Percentiles rank a stretch among this genome's conserved stretches.
phyloP scores from a whole-genome alignment of 2,113 vertebrate genomes.

The Grammomys dolichurus region DNA sequence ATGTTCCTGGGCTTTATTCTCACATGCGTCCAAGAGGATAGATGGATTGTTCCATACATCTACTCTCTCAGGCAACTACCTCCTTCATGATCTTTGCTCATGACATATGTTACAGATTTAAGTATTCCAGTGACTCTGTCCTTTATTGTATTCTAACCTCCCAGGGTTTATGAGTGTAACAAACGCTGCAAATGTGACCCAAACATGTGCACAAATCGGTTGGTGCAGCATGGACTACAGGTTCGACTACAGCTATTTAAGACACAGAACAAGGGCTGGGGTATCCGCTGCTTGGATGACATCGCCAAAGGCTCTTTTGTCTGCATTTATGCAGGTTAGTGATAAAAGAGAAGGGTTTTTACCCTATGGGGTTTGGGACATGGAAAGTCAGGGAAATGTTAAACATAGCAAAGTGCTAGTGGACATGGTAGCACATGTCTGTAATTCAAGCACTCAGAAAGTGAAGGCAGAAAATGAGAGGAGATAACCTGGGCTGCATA shows the following conservation, averaged over 20 bases:
- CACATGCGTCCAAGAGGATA: conserved; percentile 16
- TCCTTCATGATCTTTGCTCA: conserved; percentile 18
- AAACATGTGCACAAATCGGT: conserved; percentile 95
- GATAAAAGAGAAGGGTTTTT: background rate
- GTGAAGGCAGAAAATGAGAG: background rate
- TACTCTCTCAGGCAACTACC: background rate
- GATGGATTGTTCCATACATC: background rate
- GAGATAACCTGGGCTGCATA: background rate
- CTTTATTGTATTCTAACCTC: conserved; percentile 38
- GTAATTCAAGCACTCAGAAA: background rate
- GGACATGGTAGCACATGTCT: background rate
- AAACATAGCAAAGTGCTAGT: background rate
- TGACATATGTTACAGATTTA: background rate
- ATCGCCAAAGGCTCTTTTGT: conserved; percentile 98
- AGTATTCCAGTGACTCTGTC: background rate
- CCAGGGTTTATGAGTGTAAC: conserved; percentile 97
- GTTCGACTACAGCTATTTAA: conserved; percentile 99
- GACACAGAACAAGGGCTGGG: conserved; percentile 99
- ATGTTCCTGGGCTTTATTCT: background rate
- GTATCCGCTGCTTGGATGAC: conserved; percentile 97
- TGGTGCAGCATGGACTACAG: conserved; percentile 98
- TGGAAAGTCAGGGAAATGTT: background rate
- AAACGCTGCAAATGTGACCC: conserved; percentile 94
- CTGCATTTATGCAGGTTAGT: conserved; percentile 97
- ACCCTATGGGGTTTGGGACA: background rate